Evolutionary conservation across 2,888 invertebrate species (phyloP).

Genomic region (Epistrophella euchroma): DNA sequence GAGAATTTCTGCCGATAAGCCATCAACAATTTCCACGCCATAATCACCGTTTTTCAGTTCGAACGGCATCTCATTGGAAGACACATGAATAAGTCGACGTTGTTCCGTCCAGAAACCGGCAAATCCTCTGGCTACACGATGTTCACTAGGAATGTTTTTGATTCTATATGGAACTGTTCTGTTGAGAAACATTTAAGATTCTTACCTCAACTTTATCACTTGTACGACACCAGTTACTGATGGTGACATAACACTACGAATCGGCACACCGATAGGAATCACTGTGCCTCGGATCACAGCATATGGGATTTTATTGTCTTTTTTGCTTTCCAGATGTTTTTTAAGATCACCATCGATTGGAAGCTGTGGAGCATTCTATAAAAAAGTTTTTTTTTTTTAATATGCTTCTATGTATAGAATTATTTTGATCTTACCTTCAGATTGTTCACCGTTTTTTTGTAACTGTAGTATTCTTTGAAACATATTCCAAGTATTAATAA

Average conservation of each 20-base stretch:
- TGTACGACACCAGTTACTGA: slow-evolving; percentile 91
- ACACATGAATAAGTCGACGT: slow-evolving; percentile 90
- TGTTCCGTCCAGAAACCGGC: slow-evolving; percentile 95
- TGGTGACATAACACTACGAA: slow-evolving; percentile 90
- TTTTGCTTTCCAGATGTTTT: slow-evolving; percentile 86
- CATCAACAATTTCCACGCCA: slow-evolving; percentile 90
- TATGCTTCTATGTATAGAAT: neutral
- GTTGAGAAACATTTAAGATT: neutral
- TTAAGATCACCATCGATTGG: slow-evolving; percentile 88
- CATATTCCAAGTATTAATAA: slow-evolving; percentile 90
- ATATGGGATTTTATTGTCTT: slow-evolving; percentile 88
- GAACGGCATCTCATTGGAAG: slow-evolving; percentile 92
- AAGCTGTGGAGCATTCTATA: slow-evolving; percentile 88
- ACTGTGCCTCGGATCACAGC: slow-evolving; percentile 91
- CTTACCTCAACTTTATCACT: slow-evolving; percentile 87
- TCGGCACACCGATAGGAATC: slow-evolving; percentile 90
- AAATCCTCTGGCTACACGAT: slow-evolving; percentile 91
- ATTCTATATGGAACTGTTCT: neutral
- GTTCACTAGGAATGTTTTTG: slow-evolving; percentile 86
- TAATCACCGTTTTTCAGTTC: slow-evolving; percentile 87
- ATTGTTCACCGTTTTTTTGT: slow-evolving; percentile 88
- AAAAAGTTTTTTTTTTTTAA: neutral
- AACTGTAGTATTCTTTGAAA: slow-evolving; percentile 89
- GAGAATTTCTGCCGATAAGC: slow-evolving; percentile 88
- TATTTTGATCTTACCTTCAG: slow-evolving; percentile 86